A percentile compares a stretch with the other conserved stretches of the same genome.
phyloP scores from a whole-genome alignment of 2,113 vertebrate genomes.

The Callocephalon fimbriatum region DNA sequence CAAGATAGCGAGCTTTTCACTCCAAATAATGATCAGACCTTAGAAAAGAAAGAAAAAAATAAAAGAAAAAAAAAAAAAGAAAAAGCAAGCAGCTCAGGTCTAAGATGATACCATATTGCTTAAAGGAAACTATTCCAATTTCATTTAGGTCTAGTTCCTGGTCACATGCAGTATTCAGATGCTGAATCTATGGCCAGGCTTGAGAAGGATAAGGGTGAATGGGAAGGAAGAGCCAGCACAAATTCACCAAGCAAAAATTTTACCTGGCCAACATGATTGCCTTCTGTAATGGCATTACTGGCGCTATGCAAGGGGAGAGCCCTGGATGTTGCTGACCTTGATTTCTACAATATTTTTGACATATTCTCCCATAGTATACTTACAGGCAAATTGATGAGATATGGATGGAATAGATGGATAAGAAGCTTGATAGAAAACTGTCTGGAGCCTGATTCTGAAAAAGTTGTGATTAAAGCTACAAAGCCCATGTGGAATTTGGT shows the following conservation, averaged over 20 bases:
- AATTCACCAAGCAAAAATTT: not conserved
- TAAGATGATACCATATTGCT: not conserved
- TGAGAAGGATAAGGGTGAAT: not conserved
- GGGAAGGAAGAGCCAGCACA: not conserved
- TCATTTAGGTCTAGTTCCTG: not conserved
- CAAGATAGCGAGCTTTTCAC: not conserved
- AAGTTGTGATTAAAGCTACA: not conserved
- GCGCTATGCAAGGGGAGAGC: not conserved
- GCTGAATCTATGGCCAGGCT: not conserved
- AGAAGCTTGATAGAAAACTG: not conserved
- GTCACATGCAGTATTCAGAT: fast-evolving
- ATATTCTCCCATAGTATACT: not conserved
- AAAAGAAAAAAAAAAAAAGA: fast-evolving
- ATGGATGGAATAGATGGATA: not conserved
- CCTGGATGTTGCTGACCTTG: not conserved
- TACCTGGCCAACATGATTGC: not conserved
- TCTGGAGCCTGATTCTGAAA: not conserved
- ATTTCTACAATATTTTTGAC: not conserved
- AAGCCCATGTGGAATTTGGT: not conserved
- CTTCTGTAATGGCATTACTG: not conserved
- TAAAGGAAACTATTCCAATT: not conserved
- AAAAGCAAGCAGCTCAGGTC: not conserved
- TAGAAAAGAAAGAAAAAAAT: fast-evolving
- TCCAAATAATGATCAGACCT: not conserved
- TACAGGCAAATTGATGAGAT: not conserved